Conservation (phyloP, 2,888 invertebrate species). For the Eupithecia exiguata region DNA sequence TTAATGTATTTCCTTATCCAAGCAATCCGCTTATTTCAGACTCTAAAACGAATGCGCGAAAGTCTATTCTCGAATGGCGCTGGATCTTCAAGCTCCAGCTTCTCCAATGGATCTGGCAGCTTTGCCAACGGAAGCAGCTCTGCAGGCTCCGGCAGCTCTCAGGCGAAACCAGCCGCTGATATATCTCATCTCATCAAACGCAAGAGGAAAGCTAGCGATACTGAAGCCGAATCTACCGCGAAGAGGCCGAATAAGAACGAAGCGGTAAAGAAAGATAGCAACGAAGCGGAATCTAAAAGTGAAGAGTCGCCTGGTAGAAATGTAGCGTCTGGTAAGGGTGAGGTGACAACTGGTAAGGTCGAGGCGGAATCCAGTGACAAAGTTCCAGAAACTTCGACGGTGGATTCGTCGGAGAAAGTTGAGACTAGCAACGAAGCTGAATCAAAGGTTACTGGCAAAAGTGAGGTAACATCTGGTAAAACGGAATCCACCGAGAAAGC, state of each 20-base stretch:
- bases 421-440: slow-evolving; percentile 1
- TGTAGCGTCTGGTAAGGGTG: slow-evolving; percentile 4
- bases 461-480: slow-evolving; percentile 9
- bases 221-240: slow-evolving; percentile 81
- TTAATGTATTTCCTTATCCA: not conserved
- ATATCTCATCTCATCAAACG: slow-evolving; percentile 92
- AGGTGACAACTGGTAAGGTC: slow-evolving; percentile 7
- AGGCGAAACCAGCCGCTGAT: slow-evolving; percentile 87
- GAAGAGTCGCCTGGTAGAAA: not conserved
- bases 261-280: slow-evolving; percentile 4
- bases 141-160: slow-evolving; percentile 54
- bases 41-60: slow-evolving; percentile 73
- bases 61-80: slow-evolving; percentile 66
- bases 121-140: slow-evolving; percentile 67
- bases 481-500: not conserved
- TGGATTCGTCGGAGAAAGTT: slow-evolving; percentile 23
- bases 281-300: slow-evolving; percentile 8
- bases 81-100: slow-evolving; percentile 82
- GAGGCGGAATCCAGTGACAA: slow-evolving; percentile 7
- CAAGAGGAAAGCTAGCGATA: slow-evolving; percentile 88
- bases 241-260: slow-evolving; percentile 82
- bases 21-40: slow-evolving; percentile 54
- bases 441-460: slow-evolving; percentile 9
- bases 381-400: slow-evolving; percentile 8
- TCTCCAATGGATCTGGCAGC: slow-evolving; percentile 77